A percentile compares a stretch with the other conserved stretches of the same genome.
These are phyloP conservation scores for Tadarida brasiliensis DNA, from an alignment of 2,797 vertebrate species.

Conservation along the genomic window DNA sequence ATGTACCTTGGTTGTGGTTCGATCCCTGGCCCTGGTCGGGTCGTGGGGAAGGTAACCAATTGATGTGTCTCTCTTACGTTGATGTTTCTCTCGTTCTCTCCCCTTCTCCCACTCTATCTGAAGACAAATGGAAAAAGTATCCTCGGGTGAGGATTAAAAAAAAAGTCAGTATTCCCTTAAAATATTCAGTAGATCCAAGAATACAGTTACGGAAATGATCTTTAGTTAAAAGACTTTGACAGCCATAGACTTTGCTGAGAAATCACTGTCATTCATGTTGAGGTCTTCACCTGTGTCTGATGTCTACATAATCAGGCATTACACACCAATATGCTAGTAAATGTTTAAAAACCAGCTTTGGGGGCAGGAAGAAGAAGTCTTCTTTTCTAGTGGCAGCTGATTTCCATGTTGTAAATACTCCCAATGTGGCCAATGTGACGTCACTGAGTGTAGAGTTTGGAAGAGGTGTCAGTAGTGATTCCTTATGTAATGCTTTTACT, in stretches of 20 bases:
- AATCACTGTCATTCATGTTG: not conserved
- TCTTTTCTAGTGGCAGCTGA: not conserved
- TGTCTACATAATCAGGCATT: not conserved
- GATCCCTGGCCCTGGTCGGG: too few relatives aligned
- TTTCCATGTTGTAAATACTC: slow-evolving; percentile 32
- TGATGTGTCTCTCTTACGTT: too few relatives aligned
- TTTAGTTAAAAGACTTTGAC: not conserved
- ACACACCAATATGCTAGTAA: not conserved
- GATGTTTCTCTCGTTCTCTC: too few relatives aligned
- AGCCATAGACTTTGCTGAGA: not conserved
- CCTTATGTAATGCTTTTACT: not conserved
- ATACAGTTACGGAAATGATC: not conserved
- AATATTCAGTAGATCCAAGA: not conserved
- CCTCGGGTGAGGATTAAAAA: too few relatives aligned
- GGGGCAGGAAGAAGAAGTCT: not conserved
- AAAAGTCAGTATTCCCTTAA: not conserved
- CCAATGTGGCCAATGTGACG: not conserved
- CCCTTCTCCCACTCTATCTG: too few relatives aligned
- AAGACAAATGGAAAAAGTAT: too few relatives aligned
- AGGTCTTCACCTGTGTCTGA: slow-evolving; percentile 17
- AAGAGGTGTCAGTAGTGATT: not conserved
- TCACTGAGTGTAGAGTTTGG: not conserved
- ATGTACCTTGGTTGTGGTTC: too few relatives aligned
- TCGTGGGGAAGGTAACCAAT: too few relatives aligned
- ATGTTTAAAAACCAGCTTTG: slow-evolving; percentile 7